Base-by-base conservation (phyloP, 1,140 invertebrate genomes). In the Drosophila sulfurigaster region DNA sequence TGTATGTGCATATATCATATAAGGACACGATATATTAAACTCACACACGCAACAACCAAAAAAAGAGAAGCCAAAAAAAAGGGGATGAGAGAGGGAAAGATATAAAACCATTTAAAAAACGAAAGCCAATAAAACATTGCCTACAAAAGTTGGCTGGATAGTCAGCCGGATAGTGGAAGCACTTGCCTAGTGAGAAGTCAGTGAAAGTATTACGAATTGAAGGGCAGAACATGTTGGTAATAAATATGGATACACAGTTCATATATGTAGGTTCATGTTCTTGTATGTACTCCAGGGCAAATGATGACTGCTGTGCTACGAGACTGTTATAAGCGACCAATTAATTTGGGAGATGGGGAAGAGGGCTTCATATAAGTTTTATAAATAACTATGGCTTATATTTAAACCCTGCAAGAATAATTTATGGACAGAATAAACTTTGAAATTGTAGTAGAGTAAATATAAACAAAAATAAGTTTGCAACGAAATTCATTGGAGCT, bases 1-100 rank as follows among this genome's bases (percentile, higher is more conserved):
- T 62, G 38, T 32, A 63, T 46, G 48, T 46, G 41, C 45, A 64
- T 70, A 75, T 62, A 77, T 83, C 79, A 80, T 73, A 70, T 16
- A 41, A 49, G 32, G 49, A 70, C 71, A 71, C 82, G 71, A 88
- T 83, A 81, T 88, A 88, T 88, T 88, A 83, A 73, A 69, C 78
- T 59, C 60, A 28, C 64, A 71, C 83, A 88, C 83, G 83, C 83
- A 65, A 80, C 48, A 52, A 64, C 79, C 75, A 25, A 25, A 25
- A 65, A 46, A 41, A 52, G 20, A 28, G 13, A n/a, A 48, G 25
- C 35, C 52, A 49, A 58, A 57, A 65, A 30, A 52, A 41, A 5
- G 32, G 7, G 32, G 32, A 8, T 5, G 32, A 7, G 32, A 8
- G 41, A 30, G 38, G 25, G 48, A 32, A 35, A n/a, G 16, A 43